Percentiles rank a stretch among this genome's conserved stretches.
phyloP scores from a whole-genome alignment of 2,888 invertebrate species.

The Eremobia ochroleuca region DNA sequence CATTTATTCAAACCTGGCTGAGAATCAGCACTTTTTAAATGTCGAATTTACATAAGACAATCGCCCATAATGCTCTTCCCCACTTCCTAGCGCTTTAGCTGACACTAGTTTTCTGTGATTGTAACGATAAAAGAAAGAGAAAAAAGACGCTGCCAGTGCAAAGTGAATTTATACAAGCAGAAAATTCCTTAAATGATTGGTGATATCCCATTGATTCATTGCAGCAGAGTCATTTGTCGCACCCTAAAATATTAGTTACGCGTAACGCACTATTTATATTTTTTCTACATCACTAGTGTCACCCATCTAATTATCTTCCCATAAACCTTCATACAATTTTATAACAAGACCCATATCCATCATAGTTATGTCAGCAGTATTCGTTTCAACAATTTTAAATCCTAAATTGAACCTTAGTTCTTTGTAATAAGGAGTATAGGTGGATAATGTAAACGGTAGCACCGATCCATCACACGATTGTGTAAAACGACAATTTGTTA shows the following conservation, averaged over 20 bases:
- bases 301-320: slow-evolving; percentile 55
- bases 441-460: slow-evolving; percentile 71
- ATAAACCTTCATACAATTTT: slow-evolving; percentile 46
- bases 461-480: slow-evolving; percentile 75
- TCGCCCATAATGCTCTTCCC: too few relatives aligned
- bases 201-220: not conserved
- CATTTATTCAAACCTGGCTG: too few relatives aligned
- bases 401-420: slow-evolving; percentile 26
- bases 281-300: slow-evolving; percentile 25
- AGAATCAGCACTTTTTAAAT: too few relatives aligned
- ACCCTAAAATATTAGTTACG: not conserved
- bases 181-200: not conserved
- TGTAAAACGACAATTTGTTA: slow-evolving; percentile 70
- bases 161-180: not conserved
- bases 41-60: too few relatives aligned
- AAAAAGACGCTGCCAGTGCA: not conserved
- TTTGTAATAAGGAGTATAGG: slow-evolving; percentile 32
- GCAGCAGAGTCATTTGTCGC: not conserved
- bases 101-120: too few relatives aligned
- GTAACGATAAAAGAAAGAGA: too few relatives aligned
- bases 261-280: not conserved
- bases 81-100: too few relatives aligned
- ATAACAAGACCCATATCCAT: slow-evolving; percentile 51
- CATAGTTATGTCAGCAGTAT: slow-evolving; percentile 54
- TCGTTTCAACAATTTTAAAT: not conserved